Percentiles rank a stretch among this genome's conserved stretches.
These are phyloP conservation scores for Spinus olivaceus DNA, from an alignment of 2,797 vertebrate species.

Conservation along the genomic window DNA sequence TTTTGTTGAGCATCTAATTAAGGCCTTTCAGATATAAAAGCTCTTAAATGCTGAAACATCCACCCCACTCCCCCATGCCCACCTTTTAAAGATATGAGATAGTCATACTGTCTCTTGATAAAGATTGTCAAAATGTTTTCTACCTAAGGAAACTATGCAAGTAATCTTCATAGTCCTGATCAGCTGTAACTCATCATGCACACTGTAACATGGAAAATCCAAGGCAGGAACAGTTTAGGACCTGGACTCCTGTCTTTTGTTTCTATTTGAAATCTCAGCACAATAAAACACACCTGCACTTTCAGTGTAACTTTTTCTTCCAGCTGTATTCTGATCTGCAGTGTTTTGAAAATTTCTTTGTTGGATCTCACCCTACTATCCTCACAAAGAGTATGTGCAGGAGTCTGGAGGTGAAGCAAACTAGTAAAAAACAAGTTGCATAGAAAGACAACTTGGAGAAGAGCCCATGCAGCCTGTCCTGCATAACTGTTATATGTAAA, in stretches of 20 bases:
- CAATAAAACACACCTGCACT: neutral
- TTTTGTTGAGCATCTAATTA: neutral
- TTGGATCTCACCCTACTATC: neutral
- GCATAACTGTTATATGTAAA: neutral
- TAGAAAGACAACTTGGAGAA: neutral
- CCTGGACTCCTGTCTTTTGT: neutral
- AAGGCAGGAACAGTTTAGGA: neutral
- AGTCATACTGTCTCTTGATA: neutral
- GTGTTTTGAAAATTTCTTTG: neutral
- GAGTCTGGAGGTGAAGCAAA: neutral
- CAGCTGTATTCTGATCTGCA: neutral
- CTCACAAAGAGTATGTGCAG: neutral
- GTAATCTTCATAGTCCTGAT: neutral
- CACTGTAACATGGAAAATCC: neutral
- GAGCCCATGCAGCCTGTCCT: neutral
- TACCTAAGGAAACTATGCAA: neutral
- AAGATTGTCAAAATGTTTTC: neutral
- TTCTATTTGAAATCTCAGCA: neutral
- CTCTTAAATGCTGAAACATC: neutral
- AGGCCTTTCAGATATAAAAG: neutral
- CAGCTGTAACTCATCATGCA: neutral
- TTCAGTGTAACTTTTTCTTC: neutral
- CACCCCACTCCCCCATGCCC: rapidly evolving
- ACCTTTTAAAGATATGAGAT: neutral
- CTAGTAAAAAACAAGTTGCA: neutral